Evolutionary conservation across 2,113 vertebrate genomes (phyloP).

Genomic region (Chlorodrepanis virens): DNA sequence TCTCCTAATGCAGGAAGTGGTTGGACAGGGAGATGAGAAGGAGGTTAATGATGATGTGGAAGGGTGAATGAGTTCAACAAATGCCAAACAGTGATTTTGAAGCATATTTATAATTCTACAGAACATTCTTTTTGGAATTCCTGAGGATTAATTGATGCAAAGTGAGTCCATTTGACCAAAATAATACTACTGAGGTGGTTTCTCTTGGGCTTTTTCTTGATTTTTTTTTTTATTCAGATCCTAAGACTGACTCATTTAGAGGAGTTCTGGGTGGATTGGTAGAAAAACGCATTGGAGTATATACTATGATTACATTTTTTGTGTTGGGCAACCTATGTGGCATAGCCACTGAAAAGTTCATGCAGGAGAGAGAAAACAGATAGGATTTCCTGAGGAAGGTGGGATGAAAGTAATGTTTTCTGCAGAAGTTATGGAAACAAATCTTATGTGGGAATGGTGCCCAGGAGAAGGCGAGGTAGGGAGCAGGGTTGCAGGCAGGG

Average conservation of each 20-base stretch:
- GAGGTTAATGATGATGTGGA: background rate
- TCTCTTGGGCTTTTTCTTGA: background rate
- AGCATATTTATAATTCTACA: background rate
- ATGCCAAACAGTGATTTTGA: background rate
- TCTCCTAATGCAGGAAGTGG: background rate
- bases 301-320: background rate
- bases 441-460: background rate
- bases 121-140: background rate
- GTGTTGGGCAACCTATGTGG: background rate
- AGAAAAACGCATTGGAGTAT: background rate
- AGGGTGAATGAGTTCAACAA: background rate
- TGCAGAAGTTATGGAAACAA: background rate
- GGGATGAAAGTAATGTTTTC: background rate
- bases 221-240: background rate
- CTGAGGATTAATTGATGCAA: background rate
- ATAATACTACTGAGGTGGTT: background rate
- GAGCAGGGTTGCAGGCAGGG: background rate
- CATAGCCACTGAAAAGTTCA: rapidly evolving
- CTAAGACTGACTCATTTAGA: background rate
- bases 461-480: background rate
- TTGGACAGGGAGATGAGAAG: background rate
- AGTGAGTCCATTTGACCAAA: background rate
- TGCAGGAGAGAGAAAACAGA: background rate
- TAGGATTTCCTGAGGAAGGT: background rate
- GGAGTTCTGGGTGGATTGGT: background rate